phyloP scores from a whole-genome alignment of 2,797 vertebrate genomes.

The Antrozous pallidus region DNA sequence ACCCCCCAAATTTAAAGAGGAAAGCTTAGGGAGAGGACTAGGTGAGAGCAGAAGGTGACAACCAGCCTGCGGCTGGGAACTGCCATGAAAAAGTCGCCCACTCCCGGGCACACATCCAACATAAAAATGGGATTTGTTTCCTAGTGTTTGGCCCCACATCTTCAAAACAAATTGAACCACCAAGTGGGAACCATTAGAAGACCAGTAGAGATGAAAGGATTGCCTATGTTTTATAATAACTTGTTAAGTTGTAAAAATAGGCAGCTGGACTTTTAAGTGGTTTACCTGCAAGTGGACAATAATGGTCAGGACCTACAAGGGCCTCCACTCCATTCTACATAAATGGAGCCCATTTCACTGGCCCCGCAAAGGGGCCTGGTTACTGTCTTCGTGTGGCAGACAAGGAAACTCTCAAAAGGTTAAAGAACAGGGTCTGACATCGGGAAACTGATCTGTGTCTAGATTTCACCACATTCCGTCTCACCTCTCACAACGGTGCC shows the following conservation, averaged over 20 bases:
- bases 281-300: background rate
- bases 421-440: background rate
- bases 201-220: background rate
- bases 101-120: background rate
- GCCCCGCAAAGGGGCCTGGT: background rate
- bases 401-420: background rate
- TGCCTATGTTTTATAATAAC: background rate
- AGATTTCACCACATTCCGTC: background rate
- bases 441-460: background rate
- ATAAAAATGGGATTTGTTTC: background rate
- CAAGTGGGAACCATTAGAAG: background rate
- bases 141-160: background rate
- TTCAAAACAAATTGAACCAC: background rate
- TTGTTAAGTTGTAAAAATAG: background rate
- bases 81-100: background rate
- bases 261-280: background rate
- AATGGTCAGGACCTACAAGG: background rate
- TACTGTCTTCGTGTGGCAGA: background rate
- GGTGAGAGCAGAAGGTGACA: background rate
- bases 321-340: background rate
- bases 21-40: background rate
- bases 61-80: accelerated
- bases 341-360: background rate
- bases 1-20: background rate
- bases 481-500: background rate